Evolutionary conservation across 2,888 invertebrate genomes (phyloP).

Genomic region (Dryobota labecula): DNA sequence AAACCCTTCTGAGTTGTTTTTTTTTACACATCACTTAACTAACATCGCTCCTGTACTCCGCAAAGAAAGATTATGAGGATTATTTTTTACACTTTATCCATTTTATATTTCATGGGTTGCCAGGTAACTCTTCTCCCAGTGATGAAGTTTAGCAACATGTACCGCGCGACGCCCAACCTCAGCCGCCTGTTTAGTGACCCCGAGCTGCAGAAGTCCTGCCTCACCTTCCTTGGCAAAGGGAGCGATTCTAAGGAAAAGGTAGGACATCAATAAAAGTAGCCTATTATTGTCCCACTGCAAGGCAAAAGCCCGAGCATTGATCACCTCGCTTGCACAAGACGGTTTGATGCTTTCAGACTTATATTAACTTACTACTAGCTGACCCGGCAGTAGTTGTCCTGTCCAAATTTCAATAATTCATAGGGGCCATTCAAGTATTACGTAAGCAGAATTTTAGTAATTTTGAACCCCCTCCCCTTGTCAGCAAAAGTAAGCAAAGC

Average conservation of each 20-base stretch:
- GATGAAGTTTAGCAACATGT: constrained; percentile 96
- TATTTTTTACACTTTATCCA: background rate
- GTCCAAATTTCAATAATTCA: too few species aligned
- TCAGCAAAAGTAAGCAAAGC: too few species aligned
- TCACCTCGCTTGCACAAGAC: background rate
- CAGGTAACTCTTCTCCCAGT: constrained; percentile 93
- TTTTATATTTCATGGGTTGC: background rate
- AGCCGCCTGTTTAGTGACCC: constrained; percentile 92
- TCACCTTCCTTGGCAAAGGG: constrained; percentile 85
- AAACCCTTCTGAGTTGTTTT: background rate
- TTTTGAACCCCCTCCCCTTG: too few species aligned
- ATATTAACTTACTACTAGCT: too few species aligned
- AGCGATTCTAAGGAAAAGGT: constrained; percentile 80
- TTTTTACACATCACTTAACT: background rate
- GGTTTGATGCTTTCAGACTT: background rate
- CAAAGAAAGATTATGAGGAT: too few species aligned
- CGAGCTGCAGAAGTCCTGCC: constrained; percentile 93
- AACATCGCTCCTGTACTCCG: background rate
- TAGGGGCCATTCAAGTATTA: too few species aligned
- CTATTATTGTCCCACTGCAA: too few species aligned
- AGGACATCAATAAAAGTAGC: background rate
- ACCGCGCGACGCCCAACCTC: constrained; percentile 94
- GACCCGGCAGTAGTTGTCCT: too few species aligned
- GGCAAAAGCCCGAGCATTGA: background rate
- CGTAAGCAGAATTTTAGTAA: too few species aligned